Evolutionary conservation across 1,140 invertebrate species (phyloP).

Genomic region (Procambarus virginalis): DNA sequence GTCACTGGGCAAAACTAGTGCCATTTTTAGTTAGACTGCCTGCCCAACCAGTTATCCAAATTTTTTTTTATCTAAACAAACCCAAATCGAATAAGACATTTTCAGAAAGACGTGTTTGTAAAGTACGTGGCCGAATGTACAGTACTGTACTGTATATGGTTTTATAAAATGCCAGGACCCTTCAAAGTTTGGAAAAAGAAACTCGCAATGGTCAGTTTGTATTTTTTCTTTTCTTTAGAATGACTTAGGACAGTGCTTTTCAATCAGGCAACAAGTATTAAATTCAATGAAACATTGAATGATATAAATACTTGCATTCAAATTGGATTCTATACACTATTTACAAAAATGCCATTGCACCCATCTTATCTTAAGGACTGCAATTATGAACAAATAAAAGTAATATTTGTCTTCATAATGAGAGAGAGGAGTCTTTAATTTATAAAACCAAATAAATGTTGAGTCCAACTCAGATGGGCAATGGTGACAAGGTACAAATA

Average conservation of each 20-base stretch:
- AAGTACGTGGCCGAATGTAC: too few relatives aligned
- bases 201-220: conserved; percentile 42
- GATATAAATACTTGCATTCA: conserved; percentile 60
- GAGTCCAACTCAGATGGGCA: conserved; percentile 27
- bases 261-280: conserved; percentile 65
- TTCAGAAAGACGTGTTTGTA: background rate
- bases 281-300: conserved; percentile 61
- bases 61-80: too few relatives aligned
- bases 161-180: too few relatives aligned
- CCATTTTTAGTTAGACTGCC: too few relatives aligned
- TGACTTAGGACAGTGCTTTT: conserved; percentile 63
- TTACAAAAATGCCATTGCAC: conserved; percentile 63
- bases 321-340: conserved; percentile 62
- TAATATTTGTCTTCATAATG: conserved; percentile 10
- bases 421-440: conserved; percentile 4
- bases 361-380: conserved; percentile 41
- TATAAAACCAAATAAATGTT: conserved; percentile 5
- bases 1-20: too few relatives aligned
- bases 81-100: background rate
- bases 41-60: too few relatives aligned
- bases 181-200: conserved; percentile 12
- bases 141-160: too few relatives aligned
- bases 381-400: conserved; percentile 24
- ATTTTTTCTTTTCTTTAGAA: conserved; percentile 55
- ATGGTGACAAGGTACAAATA: conserved; percentile 54